phyloP scores from a whole-genome alignment of 2,888 invertebrate species.

The Eristalis pertinax region DNA sequence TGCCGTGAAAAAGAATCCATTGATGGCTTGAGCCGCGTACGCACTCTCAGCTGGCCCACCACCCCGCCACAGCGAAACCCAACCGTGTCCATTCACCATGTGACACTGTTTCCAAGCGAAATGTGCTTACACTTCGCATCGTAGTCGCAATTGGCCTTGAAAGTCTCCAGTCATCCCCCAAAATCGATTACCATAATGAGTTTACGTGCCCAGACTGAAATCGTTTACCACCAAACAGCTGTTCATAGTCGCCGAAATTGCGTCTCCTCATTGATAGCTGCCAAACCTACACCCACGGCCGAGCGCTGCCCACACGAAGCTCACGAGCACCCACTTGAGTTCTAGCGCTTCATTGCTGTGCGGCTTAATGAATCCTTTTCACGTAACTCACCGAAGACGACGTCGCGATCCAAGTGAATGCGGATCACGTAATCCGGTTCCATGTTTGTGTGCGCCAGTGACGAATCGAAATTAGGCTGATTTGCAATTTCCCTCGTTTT shows the following conservation, averaged over 20 bases:
- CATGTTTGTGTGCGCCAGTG: neutral
- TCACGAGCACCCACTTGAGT: neutral
- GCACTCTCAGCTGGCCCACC: neutral
- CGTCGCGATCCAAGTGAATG: neutral
- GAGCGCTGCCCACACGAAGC: neutral
- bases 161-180: neutral
- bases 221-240: neutral
- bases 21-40: neutral
- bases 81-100: neutral
- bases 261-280: neutral
- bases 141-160: neutral
- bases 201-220: neutral
- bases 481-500: neutral
- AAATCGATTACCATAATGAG: neutral
- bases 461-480: neutral
- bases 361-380: neutral
- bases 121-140: neutral
- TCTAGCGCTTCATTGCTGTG: neutral
- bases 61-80: neutral
- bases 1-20: neutral
- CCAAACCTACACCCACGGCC: neutral
- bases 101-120: neutral
- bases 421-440: slow-evolving; percentile 1
- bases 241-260: neutral
- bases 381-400: neutral